Base-by-base conservation (phyloP, 2,113 vertebrate genomes). In the Boleophthalmus pectinirostris region DNA sequence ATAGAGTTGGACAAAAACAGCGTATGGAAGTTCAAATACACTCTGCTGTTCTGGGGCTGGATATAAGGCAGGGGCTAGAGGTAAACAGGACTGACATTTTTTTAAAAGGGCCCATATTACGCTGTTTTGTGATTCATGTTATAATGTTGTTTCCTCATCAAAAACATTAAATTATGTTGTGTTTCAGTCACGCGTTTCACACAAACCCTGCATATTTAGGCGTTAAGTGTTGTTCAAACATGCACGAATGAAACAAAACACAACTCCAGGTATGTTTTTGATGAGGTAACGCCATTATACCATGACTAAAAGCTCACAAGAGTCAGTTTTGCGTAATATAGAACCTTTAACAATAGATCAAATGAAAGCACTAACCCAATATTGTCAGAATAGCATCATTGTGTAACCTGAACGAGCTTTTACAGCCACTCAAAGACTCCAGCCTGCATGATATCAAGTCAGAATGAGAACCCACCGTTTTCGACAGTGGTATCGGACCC, bases 11-110 rank as follows among this genome's bases (percentile, higher is more conserved):
- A 58, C 78, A 82, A 72, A 75, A 46, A 72, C 69, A 76, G 66
- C 78, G 72, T 77, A 65, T 85, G 80, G 80, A 84, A 86, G 80
- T 81, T 88, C 82, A 83, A 73, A 77, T 85, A 87, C 81, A 82
- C 82, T 87, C 79, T 86, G 81, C 80, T 84, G 66, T 77, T 89
- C 76, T 88, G 25, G 82, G 70, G 75, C 68, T 67, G 66, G 81
- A 76, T 81, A 80, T 89, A 85, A 89, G 88, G 85, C 85, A 70
- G 80, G 79, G 75, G 74, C 60, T n/a, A 69, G 69, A 75, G 82
- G 74, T 81, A 83, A 82, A 79, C 35, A n/a, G 12, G 10, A 64
- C 18, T 4, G 54, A 75, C 75, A 63, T 10, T 15, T 56, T 38
- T 67, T 72, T 66, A 20, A 35, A 38, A 43, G 38, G 38, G 8